Evolutionary conservation across 53 echinoderm and acorn worm genomes (phyloP), one percentile per base, ranked within the genome.

Genomic region (Antedon mediterranea): DNA sequence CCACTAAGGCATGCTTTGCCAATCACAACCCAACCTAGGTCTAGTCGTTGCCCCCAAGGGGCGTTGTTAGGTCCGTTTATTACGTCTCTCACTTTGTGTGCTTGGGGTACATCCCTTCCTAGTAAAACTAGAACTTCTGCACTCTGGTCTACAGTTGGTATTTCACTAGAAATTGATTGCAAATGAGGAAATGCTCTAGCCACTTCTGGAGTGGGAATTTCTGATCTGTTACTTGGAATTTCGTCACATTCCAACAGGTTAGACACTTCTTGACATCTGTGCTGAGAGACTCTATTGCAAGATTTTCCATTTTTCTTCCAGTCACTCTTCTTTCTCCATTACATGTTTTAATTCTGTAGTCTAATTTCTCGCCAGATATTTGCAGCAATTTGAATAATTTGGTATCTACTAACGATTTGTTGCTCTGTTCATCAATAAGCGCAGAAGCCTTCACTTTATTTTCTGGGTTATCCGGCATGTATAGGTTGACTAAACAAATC

Each of bases 401-500:
- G 27, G 30, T 43, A 26, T 30, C 31, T 13, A 57, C 43, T n/a
- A 78, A 30, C 0, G 78, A 43, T 3, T 78, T 78, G 28, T 78
- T 78, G 28, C 78, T 78, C 31, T 78, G 78, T 0, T 78, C 78
- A 23, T 78, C 78, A 29, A 78, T 78, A 28, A 78, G 29, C 3
- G 31, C 43, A 43, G 78, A 78, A 29, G 31, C 31, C 76, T 74
- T 34, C 37, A 30, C 74, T 74, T 29, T 30, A 34, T 43, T 41
- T 26, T 81, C 74, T 73, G 87, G 83, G 32, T 72, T 83, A 0
- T 76, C 77, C 71, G 75, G 28, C 30, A 79, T 32, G 87, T 83
- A 83, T n/a, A 44, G 72, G 13, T 76, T 87, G 33, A 83, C 83
- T 74, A 83, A 73, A 76, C 87, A 87, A 33, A 87, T 87, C 70